Conservation (phyloP, 2,888 invertebrate genomes). For the Aelia acuminata region DNA sequence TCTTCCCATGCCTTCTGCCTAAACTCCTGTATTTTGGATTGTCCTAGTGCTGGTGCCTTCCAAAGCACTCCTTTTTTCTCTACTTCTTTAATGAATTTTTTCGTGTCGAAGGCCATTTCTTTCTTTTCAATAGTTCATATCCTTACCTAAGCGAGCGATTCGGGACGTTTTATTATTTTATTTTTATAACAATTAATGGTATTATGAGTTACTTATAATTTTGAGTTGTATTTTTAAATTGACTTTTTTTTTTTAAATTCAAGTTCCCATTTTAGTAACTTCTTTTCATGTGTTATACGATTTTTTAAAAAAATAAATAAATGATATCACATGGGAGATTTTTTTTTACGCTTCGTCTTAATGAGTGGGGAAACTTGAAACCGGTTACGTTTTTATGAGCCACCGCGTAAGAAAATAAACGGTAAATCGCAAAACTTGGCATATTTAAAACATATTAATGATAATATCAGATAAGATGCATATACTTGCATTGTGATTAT, state of each 20-base stretch:
- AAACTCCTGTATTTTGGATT: neutral
- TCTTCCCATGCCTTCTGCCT: constrained; percentile 38
- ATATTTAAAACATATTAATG: neutral
- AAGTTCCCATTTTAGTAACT: neutral
- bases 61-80: constrained; percentile 21
- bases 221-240: neutral
- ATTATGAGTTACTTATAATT: neutral
- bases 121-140: neutral
- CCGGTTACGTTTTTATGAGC: neutral
- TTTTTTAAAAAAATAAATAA: neutral
- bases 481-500: no score
- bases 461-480: no score
- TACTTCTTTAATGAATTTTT: constrained; percentile 43
- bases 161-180: neutral
- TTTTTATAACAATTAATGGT: neutral
- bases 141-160: neutral
- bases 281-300: neutral
- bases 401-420: neutral
- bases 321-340: neutral
- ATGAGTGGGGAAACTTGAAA: neutral
- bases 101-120: constrained; percentile 42
- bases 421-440: neutral
- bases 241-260: neutral
- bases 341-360: neutral
- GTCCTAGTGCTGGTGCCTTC: neutral